Percentiles rank a stretch among this genome's conserved stretches.
Conservation (phyloP, 2,888 invertebrate species). For the Acleris laterana region DNA sequence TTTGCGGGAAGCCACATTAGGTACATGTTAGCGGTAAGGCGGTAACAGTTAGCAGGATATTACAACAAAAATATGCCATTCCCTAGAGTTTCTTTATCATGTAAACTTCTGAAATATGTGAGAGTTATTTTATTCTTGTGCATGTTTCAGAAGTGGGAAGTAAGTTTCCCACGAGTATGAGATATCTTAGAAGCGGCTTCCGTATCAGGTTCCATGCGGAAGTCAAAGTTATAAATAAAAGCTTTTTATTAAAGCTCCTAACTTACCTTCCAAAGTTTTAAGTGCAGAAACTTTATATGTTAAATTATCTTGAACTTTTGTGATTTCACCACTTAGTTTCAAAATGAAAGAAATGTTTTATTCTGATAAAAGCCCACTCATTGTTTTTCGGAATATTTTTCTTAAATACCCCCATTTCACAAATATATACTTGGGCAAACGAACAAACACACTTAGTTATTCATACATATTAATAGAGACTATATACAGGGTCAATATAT, state of each 20-base stretch:
- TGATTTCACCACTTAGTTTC: background rate
- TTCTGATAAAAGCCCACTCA: no score
- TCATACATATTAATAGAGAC: no score
- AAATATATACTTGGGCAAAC: no score
- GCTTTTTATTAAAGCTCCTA: background rate
- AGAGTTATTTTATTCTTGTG: constrained; percentile 19
- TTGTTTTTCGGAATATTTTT: no score
- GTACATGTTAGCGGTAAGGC: background rate
- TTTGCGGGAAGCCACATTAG: background rate
- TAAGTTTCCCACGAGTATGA: constrained; percentile 12
- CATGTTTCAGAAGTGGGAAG: constrained; percentile 24
- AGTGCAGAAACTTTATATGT: background rate
- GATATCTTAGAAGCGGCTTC: constrained; percentile 19
- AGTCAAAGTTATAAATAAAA: constrained; percentile 1
- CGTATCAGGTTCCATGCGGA: constrained; percentile 17
- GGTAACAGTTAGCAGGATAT: no score
- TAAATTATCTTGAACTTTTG: background rate
- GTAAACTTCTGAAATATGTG: constrained; percentile 16
- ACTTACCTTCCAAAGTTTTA: constrained; percentile 3
- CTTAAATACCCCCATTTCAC: no score
- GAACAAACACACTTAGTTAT: no score
- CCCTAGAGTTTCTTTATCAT: constrained; percentile 14
- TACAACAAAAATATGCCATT: background rate
- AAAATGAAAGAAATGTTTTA: no score
- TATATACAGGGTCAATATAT: no score